Percentiles rank a stretch among this genome's conserved stretches.
Conservation (phyloP, 2,797 vertebrate species). For the Champsocephalus esox region DNA sequence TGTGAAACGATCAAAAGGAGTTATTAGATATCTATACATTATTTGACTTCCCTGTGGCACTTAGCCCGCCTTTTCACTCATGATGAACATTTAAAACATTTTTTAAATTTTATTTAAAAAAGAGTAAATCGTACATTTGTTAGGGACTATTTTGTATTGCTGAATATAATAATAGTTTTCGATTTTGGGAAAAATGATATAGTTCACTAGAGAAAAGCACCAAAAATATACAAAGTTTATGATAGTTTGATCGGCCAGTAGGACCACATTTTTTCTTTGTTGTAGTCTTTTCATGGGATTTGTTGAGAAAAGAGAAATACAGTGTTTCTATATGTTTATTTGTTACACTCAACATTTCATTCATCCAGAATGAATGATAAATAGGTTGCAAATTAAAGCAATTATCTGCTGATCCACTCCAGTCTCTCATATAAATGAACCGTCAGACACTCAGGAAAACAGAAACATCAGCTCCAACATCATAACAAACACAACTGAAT, state of each 20-base stretch:
- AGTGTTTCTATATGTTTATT: background rate
- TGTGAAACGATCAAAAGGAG: background rate
- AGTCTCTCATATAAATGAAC: constrained; percentile 5
- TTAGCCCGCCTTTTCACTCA: background rate
- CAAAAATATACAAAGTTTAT: no score
- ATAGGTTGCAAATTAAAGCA: background rate
- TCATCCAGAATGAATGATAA: background rate
- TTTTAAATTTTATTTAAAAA: background rate
- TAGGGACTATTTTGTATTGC: no score
- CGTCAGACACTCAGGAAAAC: constrained; percentile 20
- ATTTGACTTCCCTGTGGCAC: background rate
- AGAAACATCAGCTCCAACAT: constrained; percentile 27
- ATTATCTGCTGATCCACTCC: background rate
- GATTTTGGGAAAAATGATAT: no score
- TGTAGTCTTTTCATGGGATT: no score
- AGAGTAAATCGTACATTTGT: no score
- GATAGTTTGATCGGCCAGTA: no score
- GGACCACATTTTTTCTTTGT: no score
- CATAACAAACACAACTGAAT: constrained; percentile 29
- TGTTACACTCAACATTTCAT: background rate
- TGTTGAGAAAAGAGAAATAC: background rate
- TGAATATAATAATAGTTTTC: no score
- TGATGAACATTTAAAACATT: no score
- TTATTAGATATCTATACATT: background rate
- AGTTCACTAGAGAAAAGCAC: no score